Base-by-base conservation (phyloP, 1,140 invertebrate species). In the Dreissena polymorpha region DNA sequence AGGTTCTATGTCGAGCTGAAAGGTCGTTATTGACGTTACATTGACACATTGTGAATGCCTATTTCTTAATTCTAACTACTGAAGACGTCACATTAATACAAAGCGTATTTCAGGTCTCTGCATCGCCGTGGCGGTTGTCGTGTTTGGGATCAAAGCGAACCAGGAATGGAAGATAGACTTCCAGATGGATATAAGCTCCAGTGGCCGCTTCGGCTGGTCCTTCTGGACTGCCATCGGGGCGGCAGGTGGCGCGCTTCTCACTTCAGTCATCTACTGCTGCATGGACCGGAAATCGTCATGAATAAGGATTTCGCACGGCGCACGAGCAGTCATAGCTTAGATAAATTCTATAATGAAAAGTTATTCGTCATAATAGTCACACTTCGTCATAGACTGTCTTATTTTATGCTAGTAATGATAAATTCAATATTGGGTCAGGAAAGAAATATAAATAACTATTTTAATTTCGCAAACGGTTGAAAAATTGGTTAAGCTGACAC, bases 141-240 rank as follows among this genome's bases (percentile, higher is more conserved):
- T 82, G n/a, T 82, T 82, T 50, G 79, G 70, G 0, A 49, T 74
- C 16, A 82, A 82, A 53, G 79, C 79, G 8, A 18, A 73, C 55
- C 50, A 74, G 29, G 63, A 64, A 1, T 73, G 71, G 71, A 50
- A 27, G 10, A 74, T 68, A 16, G 64, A 82, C 14, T 12, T 74
- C 2, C 49, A 82, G 25, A 51, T 27, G 60, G 49, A 65, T 25
- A 21, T 39, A 2, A 27, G 39, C 12, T n/a, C 16, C 25, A 21
- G 6, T 13, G 74, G 29, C 5, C 18, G n/a, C 3, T 82, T 82
- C n/a, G 71, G 79, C 12, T 82, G 79, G 79, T 82, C 79, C 0
- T 82, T 73, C 51, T 82, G 70, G 70, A 64, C 74, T 14, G 79
- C 68, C 23, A 64, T 82, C n/a, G 50, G 70, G 14, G 69, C 79